A percentile compares a stretch with the other conserved stretches of the same genome.
These are phyloP conservation scores for Orthosia gothica DNA, from an alignment of 2,888 invertebrate species.

Conservation along the genomic window DNA sequence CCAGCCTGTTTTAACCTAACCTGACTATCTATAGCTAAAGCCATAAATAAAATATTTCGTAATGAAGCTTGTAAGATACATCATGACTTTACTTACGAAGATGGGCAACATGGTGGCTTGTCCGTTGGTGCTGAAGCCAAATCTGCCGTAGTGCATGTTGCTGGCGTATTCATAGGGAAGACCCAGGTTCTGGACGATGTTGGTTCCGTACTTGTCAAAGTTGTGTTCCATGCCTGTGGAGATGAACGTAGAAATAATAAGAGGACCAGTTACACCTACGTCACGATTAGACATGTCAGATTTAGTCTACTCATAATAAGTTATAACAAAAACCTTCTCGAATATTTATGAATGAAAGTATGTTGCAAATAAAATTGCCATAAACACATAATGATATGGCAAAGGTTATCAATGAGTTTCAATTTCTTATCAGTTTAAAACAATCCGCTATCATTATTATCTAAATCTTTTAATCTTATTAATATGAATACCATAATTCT, in stretches of 20 bases:
- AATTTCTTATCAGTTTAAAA: slow-evolving; percentile 24
- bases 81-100: slow-evolving; percentile 60
- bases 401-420: slow-evolving; percentile 37
- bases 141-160: slow-evolving; percentile 93
- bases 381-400: slow-evolving; percentile 8
- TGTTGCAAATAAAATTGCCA: slow-evolving; percentile 20
- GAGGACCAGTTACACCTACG: too few relatives aligned
- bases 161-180: slow-evolving; percentile 93
- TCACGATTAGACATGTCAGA: too few relatives aligned
- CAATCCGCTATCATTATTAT: slow-evolving; percentile 10
- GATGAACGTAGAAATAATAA: not conserved
- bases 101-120: slow-evolving; percentile 91
- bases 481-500: slow-evolving; percentile 50
- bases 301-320: not conserved
- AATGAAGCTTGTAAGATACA: too few relatives aligned
- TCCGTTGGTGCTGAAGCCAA: slow-evolving; percentile 92
- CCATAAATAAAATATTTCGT: too few relatives aligned
- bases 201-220: slow-evolving; percentile 90
- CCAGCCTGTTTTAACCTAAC: too few relatives aligned
- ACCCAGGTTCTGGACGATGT: slow-evolving; percentile 90
- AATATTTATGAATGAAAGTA: slow-evolving; percentile 16
- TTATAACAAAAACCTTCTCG: not conserved
- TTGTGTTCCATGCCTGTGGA: slow-evolving; percentile 73
- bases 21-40: too few relatives aligned
- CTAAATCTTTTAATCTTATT: slow-evolving; percentile 42